Percentiles rank a stretch among this genome's conserved stretches.
Conservation (phyloP, 2,797 vertebrate genomes). For the Jordanella pulchra region DNA sequence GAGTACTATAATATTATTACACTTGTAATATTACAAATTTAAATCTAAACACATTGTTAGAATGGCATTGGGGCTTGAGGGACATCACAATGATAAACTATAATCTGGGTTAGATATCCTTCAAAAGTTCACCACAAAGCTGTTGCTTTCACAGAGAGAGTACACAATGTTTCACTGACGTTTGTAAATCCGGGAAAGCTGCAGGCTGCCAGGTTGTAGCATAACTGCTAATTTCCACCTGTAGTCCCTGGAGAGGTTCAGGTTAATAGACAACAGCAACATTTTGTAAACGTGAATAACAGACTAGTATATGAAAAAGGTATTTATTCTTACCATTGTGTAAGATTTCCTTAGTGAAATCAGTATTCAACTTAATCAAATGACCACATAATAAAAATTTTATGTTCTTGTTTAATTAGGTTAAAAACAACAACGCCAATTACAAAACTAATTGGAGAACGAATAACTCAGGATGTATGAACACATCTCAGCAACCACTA, state of each 20-base stretch:
- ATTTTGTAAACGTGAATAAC: no score
- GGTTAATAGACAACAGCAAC: no score
- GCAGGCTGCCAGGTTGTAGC: no score
- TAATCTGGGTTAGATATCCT: conserved; percentile 1
- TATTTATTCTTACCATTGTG: no score
- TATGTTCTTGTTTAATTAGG: conserved; percentile 18
- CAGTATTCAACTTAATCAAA: conserved; percentile 22
- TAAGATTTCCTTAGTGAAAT: no score
- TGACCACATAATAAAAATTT: not conserved
- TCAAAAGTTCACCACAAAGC: not conserved
- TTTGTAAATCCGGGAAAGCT: no score
- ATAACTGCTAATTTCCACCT: no score
- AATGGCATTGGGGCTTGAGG: no score
- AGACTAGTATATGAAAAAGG: no score
- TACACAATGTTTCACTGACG: no score
- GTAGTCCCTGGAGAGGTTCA: no score
- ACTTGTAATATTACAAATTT: not conserved
- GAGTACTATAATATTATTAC: not conserved
- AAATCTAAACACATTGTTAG: not conserved
- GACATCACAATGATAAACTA: not conserved
- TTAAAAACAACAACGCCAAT: conserved; percentile 52
- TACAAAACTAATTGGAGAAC: conserved; percentile 43
- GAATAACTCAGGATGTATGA: conserved; percentile 24
- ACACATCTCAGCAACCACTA: conserved; percentile 26
- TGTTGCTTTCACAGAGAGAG: no score